Conservation (phyloP, 2,888 invertebrate species). For the Erpobdella octoculata region DNA sequence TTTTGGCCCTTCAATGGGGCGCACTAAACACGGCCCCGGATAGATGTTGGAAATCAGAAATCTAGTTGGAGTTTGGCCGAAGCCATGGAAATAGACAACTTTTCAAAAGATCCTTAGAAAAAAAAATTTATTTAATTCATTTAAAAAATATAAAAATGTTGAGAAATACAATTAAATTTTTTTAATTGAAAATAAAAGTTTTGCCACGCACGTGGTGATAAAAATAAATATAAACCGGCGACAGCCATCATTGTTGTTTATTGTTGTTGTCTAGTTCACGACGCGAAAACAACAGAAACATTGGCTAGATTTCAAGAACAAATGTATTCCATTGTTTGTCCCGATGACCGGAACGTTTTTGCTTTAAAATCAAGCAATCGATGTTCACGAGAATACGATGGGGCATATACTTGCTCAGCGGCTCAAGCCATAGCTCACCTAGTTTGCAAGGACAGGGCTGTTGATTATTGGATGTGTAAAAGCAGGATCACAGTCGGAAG, state of each 20-base stretch:
- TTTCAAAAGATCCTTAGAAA: too few relatives aligned
- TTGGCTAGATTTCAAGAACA: neutral
- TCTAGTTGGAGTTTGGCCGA: too few relatives aligned
- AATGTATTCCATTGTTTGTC: slow-evolving; percentile 2
- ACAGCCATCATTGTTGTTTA: slow-evolving; percentile 27
- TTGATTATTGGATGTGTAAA: slow-evolving; percentile 82
- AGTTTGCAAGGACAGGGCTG: slow-evolving; percentile 26
- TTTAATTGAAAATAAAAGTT: neutral
- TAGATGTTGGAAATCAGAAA: too few relatives aligned
- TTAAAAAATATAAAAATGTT: too few relatives aligned
- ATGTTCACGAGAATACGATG: neutral
- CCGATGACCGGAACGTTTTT: slow-evolving; percentile 1
- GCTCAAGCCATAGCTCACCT: slow-evolving; percentile 26
- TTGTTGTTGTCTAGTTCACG: slow-evolving; percentile 28
- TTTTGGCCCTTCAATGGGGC: too few relatives aligned
- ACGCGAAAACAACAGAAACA: slow-evolving; percentile 22
- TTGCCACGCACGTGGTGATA: slow-evolving; percentile 18
- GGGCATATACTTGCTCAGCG: neutral
- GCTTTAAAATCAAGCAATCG: slow-evolving; percentile 27
- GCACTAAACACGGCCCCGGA: too few relatives aligned
- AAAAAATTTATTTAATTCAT: too few relatives aligned
- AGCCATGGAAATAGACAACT: too few relatives aligned
- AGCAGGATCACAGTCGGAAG: slow-evolving; percentile 83
- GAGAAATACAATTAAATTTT: neutral
- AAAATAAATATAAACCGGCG: slow-evolving; percentile 18